Evolutionary conservation across 2,797 vertebrate genomes (phyloP).

Genomic region (Dromococcyx pavoninus): DNA sequence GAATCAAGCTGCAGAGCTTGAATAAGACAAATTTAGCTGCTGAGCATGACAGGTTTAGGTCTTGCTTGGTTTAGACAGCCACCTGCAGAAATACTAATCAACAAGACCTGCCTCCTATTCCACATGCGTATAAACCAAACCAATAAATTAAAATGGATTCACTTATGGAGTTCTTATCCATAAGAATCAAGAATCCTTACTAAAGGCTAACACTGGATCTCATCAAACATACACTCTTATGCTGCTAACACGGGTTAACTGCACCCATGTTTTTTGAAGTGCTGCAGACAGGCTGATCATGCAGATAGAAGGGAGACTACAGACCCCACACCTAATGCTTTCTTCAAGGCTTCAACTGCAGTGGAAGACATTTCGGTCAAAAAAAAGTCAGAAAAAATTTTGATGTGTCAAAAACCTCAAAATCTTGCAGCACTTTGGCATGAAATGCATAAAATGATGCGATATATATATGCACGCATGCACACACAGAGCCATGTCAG

Average conservation of each 20-base stretch:
- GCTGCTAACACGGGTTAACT: background rate
- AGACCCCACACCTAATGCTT: background rate
- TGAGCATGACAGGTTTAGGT: background rate
- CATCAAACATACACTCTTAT: accelerated
- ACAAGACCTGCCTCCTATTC: background rate
- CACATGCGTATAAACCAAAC: background rate
- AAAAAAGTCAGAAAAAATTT: background rate
- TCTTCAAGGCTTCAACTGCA: background rate
- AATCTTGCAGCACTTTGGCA: background rate
- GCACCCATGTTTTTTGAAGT: background rate
- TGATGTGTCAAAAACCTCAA: background rate
- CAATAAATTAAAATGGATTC: slow-evolving; percentile 42
- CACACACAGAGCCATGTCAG: background rate
- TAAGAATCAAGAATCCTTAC: background rate
- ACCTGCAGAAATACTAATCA: slow-evolving; percentile 29
- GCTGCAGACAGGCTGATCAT: background rate
- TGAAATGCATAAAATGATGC: background rate
- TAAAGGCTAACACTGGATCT: background rate
- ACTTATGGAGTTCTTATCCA: background rate
- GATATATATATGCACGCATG: background rate
- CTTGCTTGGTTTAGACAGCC: background rate
- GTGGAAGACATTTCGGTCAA: background rate
- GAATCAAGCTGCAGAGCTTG: background rate
- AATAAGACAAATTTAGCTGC: background rate
- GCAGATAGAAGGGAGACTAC: background rate